Evolutionary conservation across 2,888 invertebrate species (phyloP).

Genomic region (Synanthedon formicaeformis): DNA sequence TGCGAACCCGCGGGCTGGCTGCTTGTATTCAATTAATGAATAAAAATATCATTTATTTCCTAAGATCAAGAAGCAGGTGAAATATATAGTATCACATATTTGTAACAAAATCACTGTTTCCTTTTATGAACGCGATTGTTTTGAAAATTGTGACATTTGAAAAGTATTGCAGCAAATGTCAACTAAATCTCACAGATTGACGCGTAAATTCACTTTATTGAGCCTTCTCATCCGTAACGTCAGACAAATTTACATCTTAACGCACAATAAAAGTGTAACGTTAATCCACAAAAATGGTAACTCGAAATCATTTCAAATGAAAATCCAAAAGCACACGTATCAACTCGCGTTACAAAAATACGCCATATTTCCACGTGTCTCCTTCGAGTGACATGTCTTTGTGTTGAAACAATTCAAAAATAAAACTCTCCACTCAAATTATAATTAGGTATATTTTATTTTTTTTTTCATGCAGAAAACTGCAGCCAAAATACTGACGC

Average conservation of each 20-base stretch:
- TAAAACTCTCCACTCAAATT: slow-evolving; percentile 1
- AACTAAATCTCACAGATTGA: background rate
- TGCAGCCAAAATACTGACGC: slow-evolving; percentile 2
- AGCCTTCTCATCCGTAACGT: background rate
- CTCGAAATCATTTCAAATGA: background rate
- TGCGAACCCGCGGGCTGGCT: too few species aligned
- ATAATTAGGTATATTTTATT: slow-evolving; percentile 1
- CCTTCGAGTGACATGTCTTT: slow-evolving; percentile 8
- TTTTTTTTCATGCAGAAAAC: background rate
- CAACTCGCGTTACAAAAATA: background rate
- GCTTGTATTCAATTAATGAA: too few species aligned
- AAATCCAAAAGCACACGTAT: background rate
- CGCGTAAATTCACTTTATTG: background rate
- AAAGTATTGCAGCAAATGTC: background rate
- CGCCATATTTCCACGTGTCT: background rate
- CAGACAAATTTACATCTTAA: background rate
- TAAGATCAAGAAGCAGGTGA: too few species aligned
- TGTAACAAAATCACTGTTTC: too few species aligned
- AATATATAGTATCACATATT: too few species aligned
- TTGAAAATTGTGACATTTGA: too few species aligned
- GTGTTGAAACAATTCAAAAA: slow-evolving; percentile 7
- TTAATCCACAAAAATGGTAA: background rate
- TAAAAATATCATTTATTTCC: too few species aligned
- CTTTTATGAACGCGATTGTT: too few species aligned
- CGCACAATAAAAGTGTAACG: background rate